A percentile compares a stretch with the other conserved stretches of the same genome.
Conservation (phyloP, 2,888 invertebrate species). For the Drosophila putrida region DNA sequence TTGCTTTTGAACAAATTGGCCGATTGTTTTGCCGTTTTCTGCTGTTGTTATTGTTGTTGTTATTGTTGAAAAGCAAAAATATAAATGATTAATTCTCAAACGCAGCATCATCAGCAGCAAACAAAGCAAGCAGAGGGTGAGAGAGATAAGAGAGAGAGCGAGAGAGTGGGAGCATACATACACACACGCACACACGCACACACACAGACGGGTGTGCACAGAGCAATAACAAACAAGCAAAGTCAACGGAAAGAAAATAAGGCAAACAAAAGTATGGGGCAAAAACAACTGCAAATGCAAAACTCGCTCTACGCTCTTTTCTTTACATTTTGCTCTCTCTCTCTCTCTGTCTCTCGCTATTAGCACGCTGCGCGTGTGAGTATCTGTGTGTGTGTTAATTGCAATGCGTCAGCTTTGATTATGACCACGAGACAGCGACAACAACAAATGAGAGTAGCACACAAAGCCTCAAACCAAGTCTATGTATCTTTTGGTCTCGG, state of each 20-base stretch:
- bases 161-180: constrained; percentile 3
- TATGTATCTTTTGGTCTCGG: constrained; percentile 14
- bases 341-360: not conserved
- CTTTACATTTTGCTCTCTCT: constrained; percentile 3
- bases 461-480: constrained; percentile 15
- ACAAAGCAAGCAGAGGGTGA: constrained; percentile 14
- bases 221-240: constrained; percentile 46
- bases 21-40: constrained; percentile 17
- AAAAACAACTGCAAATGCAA: constrained; percentile 25
- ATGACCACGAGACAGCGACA: constrained; percentile 39
- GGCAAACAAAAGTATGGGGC: constrained; percentile 21
- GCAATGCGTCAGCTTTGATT: constrained; percentile 69
- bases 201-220: constrained; percentile 13
- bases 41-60: constrained; percentile 25
- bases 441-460: constrained; percentile 16
- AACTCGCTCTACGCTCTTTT: not conserved
- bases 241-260: constrained; percentile 35
- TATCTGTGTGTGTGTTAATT: constrained; percentile 57
- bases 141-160: constrained; percentile 8
- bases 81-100: constrained; percentile 21
- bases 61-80: constrained; percentile 29
- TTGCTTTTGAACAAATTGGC: constrained; percentile 25
- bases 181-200: constrained; percentile 3
- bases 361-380: constrained; percentile 6
- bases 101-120: constrained; percentile 34